These are phyloP conservation scores for Homarus gammarus DNA, from an alignment of 2,888 invertebrate species.

Conservation along the genomic window DNA sequence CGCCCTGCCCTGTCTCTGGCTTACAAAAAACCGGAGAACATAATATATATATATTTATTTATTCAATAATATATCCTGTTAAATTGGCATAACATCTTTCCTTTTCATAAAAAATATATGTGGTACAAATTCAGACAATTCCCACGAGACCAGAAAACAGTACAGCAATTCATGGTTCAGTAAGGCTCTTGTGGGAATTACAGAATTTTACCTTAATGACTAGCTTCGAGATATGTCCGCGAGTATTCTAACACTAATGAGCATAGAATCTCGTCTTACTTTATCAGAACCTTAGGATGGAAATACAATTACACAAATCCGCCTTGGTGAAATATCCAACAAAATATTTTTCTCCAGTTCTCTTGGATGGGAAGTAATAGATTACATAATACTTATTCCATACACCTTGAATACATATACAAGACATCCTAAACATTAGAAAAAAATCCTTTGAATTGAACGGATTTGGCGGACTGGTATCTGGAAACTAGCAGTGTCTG, in stretches of 20 bases:
- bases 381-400: too few species aligned
- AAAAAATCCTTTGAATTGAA: not conserved
- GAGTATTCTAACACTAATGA: not conserved
- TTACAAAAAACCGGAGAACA: constrained; percentile 16
- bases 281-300: not conserved
- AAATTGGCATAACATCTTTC: constrained; percentile 53
- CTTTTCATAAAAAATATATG: constrained; percentile 56
- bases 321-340: not conserved
- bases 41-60: not conserved
- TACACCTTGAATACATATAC: not conserved
- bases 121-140: constrained; percentile 25
- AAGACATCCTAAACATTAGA: not conserved
- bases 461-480: constrained; percentile 47
- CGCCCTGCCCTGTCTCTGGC: constrained; percentile 33
- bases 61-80: constrained; percentile 41
- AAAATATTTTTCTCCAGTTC: not conserved
- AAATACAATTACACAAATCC: not conserved
- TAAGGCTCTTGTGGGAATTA: not conserved
- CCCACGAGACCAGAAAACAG: not conserved
- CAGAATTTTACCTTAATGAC: constrained; percentile 47
- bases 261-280: not conserved
- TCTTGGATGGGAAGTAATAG: too few species aligned
- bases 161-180: not conserved
- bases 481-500: constrained; percentile 53
- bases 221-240: constrained; percentile 64